Evolutionary conservation across 2,797 vertebrate species (phyloP).

Genomic region (Protosalanx chinensis): DNA sequence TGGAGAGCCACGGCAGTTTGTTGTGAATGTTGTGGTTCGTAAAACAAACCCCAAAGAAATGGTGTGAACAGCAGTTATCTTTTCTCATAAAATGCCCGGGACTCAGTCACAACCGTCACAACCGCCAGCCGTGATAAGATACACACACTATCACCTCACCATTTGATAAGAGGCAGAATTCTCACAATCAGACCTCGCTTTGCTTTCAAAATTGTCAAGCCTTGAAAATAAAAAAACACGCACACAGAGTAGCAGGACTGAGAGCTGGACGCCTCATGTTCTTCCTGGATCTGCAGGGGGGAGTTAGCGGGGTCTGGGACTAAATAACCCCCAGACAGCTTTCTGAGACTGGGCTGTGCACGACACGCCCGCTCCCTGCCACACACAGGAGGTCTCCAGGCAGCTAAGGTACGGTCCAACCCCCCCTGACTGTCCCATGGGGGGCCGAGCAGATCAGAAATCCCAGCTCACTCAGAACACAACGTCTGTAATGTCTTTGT

Average conservation of each 20-base stretch:
- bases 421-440: conserved; percentile 31
- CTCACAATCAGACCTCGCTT: too few relatives aligned
- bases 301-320: background rate
- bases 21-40: background rate
- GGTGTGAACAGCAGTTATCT: background rate
- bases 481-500: conserved; percentile 60
- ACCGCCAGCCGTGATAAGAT: background rate
- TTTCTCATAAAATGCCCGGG: background rate
- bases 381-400: background rate
- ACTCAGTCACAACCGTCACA: background rate
- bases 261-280: too few relatives aligned
- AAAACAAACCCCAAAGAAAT: background rate
- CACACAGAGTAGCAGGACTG: too few relatives aligned
- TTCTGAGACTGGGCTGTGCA: background rate
- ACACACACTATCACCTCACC: background rate
- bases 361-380: background rate
- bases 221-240: too few relatives aligned
- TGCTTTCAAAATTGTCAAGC: too few relatives aligned
- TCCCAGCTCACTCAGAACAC: conserved; percentile 51
- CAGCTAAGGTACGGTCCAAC: conserved; percentile 24
- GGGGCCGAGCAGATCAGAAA: conserved; percentile 52
- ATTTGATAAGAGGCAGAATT: too few relatives aligned
- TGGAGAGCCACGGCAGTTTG: background rate
- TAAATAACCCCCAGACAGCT: background rate
- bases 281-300: background rate